A percentile compares a stretch with the other conserved stretches of the same genome.
These are phyloP conservation scores for Cirrhinus mrigala DNA, from an alignment of 2,797 vertebrate species.

Conservation along the genomic window DNA sequence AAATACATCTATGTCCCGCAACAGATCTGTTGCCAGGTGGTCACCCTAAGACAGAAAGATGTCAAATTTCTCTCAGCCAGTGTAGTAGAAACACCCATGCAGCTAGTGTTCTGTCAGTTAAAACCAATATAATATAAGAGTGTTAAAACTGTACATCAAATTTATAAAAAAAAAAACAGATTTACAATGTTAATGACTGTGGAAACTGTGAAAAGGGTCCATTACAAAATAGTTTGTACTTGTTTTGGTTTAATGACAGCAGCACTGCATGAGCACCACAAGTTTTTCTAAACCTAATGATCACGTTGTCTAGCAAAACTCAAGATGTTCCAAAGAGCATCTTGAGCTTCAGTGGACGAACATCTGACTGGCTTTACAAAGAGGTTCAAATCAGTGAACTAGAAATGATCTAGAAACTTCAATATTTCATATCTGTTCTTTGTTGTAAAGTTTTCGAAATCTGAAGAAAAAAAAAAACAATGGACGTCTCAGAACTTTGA, in stretches of 20 bases:
- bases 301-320: not conserved
- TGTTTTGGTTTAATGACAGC: not conserved
- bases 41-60: too few relatives aligned
- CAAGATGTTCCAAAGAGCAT: not conserved
- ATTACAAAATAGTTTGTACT: not conserved
- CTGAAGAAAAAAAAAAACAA: not conserved
- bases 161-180: not conserved
- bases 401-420: not conserved
- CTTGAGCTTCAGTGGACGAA: not conserved
- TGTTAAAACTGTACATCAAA: too few relatives aligned
- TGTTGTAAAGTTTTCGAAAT: not conserved
- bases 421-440: not conserved
- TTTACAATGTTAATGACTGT: not conserved
- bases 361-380: not conserved
- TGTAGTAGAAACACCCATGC: too few relatives aligned
- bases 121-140: too few relatives aligned
- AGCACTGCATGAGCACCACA: not conserved
- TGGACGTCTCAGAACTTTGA: not conserved
- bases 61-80: too few relatives aligned
- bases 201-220: not conserved
- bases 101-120: too few relatives aligned
- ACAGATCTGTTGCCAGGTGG: too few relatives aligned
- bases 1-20: too few relatives aligned
- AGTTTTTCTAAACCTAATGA: not conserved
- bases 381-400: not conserved